Evolutionary conservation across 2,888 invertebrate genomes (phyloP).

Genomic region (Eudasyphora cyanicolor): DNA sequence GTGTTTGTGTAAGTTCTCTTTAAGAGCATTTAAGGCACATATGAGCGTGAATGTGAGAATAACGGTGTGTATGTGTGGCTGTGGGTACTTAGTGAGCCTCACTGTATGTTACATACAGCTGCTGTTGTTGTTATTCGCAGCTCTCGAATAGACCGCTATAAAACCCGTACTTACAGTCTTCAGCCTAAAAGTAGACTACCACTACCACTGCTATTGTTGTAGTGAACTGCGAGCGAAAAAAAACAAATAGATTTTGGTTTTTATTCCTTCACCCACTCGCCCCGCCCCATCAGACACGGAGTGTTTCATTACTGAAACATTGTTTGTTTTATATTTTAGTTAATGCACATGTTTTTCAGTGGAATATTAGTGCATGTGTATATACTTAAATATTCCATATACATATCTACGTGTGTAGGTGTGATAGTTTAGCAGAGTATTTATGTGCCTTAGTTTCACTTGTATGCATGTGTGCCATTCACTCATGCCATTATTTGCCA

Average conservation of each 20-base stretch:
- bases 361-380: slow-evolving; percentile 17
- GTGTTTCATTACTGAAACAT: background rate
- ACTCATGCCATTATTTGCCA: slow-evolving; percentile 62
- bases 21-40: slow-evolving; percentile 10
- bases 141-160: background rate
- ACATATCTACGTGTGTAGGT: background rate
- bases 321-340: background rate
- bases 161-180: slow-evolving; percentile 47
- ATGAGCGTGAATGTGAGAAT: background rate
- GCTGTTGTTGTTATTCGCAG: slow-evolving; percentile 39
- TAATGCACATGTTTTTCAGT: background rate
- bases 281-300: background rate
- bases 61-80: background rate
- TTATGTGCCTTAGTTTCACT: slow-evolving; percentile 47
- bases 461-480: slow-evolving; percentile 62
- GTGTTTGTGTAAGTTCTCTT: slow-evolving; percentile 32
- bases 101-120: slow-evolving; percentile 53
- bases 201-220: slow-evolving; percentile 44
- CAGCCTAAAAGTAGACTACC: slow-evolving; percentile 61
- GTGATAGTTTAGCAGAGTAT: background rate
- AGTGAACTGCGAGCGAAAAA: slow-evolving; percentile 33
- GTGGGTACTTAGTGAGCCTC: no score
- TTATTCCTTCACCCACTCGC: slow-evolving; percentile 40
- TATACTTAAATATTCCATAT: no score
- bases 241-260: slow-evolving; percentile 45